These are phyloP conservation scores for Eumacrocentrus americanus DNA, from an alignment of 2,888 invertebrate species.

Conservation along the genomic window DNA sequence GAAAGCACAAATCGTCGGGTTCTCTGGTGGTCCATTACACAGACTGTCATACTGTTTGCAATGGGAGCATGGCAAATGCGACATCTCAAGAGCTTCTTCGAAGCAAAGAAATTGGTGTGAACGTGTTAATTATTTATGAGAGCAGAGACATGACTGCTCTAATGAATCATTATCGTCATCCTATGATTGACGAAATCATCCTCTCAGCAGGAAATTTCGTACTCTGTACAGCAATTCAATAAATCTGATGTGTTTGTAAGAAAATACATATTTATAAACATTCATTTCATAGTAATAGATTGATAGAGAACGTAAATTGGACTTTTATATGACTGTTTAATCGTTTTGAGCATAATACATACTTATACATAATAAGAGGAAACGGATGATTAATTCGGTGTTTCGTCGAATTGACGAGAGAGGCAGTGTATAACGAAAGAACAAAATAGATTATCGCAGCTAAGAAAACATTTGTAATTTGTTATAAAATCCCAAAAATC, in stretches of 20 bases:
- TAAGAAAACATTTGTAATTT: neutral
- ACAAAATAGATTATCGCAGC: neutral
- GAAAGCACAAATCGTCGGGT: slow-evolving; percentile 96
- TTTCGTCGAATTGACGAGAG: neutral
- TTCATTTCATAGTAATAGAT: too few relatives aligned
- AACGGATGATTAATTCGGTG: neutral
- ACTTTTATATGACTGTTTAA: too few relatives aligned
- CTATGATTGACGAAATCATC: neutral
- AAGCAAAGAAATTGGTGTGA: slow-evolving; percentile 97
- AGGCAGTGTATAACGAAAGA: neutral
- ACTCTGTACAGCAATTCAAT: slow-evolving; percentile 30
- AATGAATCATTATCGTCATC: too few relatives aligned
- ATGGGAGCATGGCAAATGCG: slow-evolving; percentile 99
- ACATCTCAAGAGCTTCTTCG: slow-evolving; percentile 98
- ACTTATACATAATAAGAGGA: too few relatives aligned
- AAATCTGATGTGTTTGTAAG: slow-evolving; percentile 24
- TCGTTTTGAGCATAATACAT: too few relatives aligned
- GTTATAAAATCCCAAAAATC: neutral
- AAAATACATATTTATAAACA: slow-evolving; percentile 1
- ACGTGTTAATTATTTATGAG: neutral
- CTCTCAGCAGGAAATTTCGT: neutral
- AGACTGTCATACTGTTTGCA: slow-evolving; percentile 84
- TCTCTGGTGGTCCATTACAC: slow-evolving; percentile 95
- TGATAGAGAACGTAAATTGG: too few relatives aligned
- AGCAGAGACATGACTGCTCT: too few relatives aligned